A percentile compares a stretch with the other conserved stretches of the same genome.
Conservation (phyloP, 92 coral and sea anemone species). For the Phymanthus crucifer region DNA sequence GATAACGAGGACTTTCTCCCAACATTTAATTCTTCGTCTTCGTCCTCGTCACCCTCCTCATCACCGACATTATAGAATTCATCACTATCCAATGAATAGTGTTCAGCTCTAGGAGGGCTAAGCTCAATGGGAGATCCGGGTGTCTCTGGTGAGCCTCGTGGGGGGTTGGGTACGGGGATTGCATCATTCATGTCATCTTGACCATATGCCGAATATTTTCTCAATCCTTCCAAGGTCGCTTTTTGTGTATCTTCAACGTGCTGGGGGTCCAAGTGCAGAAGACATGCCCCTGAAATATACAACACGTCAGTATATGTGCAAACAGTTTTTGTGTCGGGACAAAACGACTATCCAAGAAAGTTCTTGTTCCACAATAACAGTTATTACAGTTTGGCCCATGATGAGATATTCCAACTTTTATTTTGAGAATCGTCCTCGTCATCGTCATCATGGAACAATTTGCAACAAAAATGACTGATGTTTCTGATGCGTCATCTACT, state of each 20-base stretch:
- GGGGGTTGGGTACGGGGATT: slow-evolving; percentile 50
- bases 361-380: too few species aligned
- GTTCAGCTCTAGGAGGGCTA: slow-evolving; percentile 9
- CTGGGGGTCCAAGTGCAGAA: slow-evolving; percentile 64
- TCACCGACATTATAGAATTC: slow-evolving; percentile 35
- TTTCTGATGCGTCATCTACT: neutral
- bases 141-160: slow-evolving; percentile 71
- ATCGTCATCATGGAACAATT: neutral
- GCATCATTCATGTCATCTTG: slow-evolving; percentile 32
- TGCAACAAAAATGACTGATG: neutral
- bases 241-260: slow-evolving; percentile 36
- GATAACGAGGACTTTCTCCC: slow-evolving; percentile 28
- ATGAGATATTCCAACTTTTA: too few species aligned
- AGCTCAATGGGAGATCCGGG: neutral
- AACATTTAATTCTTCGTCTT: slow-evolving; percentile 19
- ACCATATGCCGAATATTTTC: slow-evolving; percentile 71
- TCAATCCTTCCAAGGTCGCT: slow-evolving; percentile 60
- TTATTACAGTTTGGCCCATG: too few species aligned
- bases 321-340: too few species aligned
- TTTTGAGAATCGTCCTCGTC: too few species aligned
- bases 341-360: too few species aligned
- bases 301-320: neutral
- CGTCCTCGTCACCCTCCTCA: slow-evolving; percentile 32
- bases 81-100: slow-evolving; percentile 24
- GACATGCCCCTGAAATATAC: slow-evolving; percentile 35